phyloP scores from a whole-genome alignment of 1,140 invertebrate genomes.

The Bactericera cockerelli region DNA sequence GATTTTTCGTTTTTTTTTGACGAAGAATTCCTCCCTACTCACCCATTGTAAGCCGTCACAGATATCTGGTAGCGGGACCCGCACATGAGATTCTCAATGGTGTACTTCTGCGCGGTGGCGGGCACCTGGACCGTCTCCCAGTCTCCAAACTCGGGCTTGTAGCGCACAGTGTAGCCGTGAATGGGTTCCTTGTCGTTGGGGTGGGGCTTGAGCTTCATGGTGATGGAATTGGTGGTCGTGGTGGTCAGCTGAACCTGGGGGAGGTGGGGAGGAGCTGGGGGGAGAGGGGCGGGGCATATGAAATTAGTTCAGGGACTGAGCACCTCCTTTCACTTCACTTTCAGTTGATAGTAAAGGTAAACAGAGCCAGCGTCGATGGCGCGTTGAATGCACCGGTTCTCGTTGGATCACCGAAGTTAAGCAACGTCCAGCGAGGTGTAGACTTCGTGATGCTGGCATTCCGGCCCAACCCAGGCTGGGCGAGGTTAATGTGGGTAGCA shows the following conservation, averaged over 20 bases:
- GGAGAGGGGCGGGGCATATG: background rate
- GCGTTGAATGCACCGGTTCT: too few relatives aligned
- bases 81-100: constrained; percentile 70
- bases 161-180: constrained; percentile 78
- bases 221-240: constrained; percentile 67
- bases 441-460: too few relatives aligned
- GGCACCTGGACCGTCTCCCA: constrained; percentile 70
- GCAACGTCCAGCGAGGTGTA: too few relatives aligned
- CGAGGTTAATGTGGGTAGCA: too few relatives aligned
- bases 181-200: constrained; percentile 54
- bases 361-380: too few relatives aligned
- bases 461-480: too few relatives aligned
- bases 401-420: too few relatives aligned
- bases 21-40: too few relatives aligned
- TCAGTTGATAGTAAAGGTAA: too few relatives aligned
- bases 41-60: constrained; percentile 80
- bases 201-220: constrained; percentile 61
- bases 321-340: too few relatives aligned
- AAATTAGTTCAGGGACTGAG: too few relatives aligned
- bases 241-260: constrained; percentile 61
- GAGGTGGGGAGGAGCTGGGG: constrained; percentile 60
- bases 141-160: constrained; percentile 83
- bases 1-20: too few relatives aligned
- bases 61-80: constrained; percentile 84
- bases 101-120: constrained; percentile 62